Evolutionary conservation across 2,113 vertebrate genomes (phyloP), one percentile per base, ranked within the genome.

Genomic region (Electrona antarctica): DNA sequence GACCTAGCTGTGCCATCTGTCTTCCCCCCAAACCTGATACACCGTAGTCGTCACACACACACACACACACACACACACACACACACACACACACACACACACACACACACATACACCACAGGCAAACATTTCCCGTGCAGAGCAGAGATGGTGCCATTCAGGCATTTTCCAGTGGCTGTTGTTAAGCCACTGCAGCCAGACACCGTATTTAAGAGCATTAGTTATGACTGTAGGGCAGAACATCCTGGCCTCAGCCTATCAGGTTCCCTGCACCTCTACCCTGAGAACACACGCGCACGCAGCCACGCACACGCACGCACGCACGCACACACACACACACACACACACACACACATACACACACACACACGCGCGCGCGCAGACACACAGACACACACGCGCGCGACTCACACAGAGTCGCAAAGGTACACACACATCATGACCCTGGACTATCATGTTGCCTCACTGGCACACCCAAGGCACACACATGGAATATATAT

Each of bases 1-100:
- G 70, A 74, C 29, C 67, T 66, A 67, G 69, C 77, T 72, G 83
- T 12, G 55, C 87, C 89, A 89, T 88, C 84, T 90, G 88, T 87
- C 79, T 72, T 57, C 21, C 60, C 1, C 14, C 15, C 79, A 70
- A 90, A 90, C 80, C 80, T 78, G 86, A 91, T 84, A 80, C 73
- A 73, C 51, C 33, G 33, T 41, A 41, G 33, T 41, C 33, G 33
- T 41, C 56, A 13, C 10, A 47, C 61, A 63, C 61, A 49, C 61
- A 47, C 6, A 14, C 45, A 47, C 60, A 46, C 61, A 46, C 41
- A 13, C 60, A 62, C 6, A 46, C 33, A 8, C 7, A 47, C 54
- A 10, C 15, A 58, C 14, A 50, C 41, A 41, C 59, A 49, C 59
- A 33, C 65, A 71, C 60, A 71, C 67, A 41, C 73, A 56, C 76